Evolutionary conservation across 2,113 vertebrate genomes (phyloP).

Genomic region (Vombatus ursinus): DNA sequence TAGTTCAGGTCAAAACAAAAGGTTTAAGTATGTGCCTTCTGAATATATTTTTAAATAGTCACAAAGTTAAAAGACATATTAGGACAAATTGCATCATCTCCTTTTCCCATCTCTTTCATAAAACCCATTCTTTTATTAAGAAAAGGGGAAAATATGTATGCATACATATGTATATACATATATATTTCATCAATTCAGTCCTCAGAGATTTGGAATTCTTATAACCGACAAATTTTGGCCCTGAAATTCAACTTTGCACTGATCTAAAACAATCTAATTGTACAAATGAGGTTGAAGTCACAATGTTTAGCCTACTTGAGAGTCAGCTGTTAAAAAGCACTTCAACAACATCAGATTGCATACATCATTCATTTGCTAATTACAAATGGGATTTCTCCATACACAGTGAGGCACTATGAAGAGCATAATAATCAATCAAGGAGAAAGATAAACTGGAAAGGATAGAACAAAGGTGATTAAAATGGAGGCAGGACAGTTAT

Average conservation of each 20-base stretch:
- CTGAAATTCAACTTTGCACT: neutral
- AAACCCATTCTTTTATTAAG: neutral
- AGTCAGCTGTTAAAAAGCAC: neutral
- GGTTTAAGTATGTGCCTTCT: neutral
- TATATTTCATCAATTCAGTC: neutral
- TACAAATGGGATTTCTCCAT: neutral
- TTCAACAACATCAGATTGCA: slow-evolving; percentile 11
- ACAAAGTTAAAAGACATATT: neutral
- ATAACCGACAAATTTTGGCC: neutral
- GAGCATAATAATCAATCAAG: neutral
- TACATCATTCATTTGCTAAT: neutral
- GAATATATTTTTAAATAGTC: neutral
- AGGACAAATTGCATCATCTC: neutral
- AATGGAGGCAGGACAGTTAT: neutral
- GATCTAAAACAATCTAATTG: neutral
- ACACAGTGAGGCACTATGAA: neutral
- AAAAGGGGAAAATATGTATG: neutral
- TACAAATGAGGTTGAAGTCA: neutral
- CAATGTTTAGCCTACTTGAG: neutral
- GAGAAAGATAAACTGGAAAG: neutral
- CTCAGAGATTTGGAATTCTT: neutral
- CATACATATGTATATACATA: neutral
- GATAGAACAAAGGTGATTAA: neutral
- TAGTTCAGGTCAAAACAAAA: neutral
- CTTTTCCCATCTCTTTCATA: neutral